Conservation (phyloP, 1,140 invertebrate species). For the Antheraea pernyi region DNA sequence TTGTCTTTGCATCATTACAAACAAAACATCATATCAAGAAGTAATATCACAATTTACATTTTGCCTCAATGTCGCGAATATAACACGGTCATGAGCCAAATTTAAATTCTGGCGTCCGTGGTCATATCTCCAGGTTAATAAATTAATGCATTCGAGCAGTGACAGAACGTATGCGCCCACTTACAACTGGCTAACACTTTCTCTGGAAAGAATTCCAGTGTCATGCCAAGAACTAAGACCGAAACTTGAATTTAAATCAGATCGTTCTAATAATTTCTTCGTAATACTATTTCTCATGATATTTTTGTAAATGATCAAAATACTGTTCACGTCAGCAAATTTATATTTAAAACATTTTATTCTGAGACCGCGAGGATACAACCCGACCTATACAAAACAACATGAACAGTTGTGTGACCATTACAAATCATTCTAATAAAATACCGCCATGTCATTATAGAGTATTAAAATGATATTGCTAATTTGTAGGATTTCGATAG, state of each 20-base stretch:
- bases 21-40: neutral
- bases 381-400: neutral
- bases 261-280: constrained; percentile 1
- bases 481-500: neutral
- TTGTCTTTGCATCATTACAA: no score
- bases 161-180: constrained; percentile 17
- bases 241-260: neutral
- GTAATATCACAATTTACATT: neutral
- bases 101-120: constrained; percentile 45
- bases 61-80: neutral
- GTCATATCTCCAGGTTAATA: constrained; percentile 33
- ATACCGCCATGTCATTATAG: no score
- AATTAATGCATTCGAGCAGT: constrained; percentile 12
- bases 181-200: constrained; percentile 10
- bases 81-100: constrained; percentile 27
- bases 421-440: no score
- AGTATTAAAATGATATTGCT: neutral
- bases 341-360: neutral
- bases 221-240: constrained; percentile 15
- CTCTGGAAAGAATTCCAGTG: constrained; percentile 17
- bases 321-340: neutral
- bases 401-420: neutral
- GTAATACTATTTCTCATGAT: neutral
- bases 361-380: neutral
- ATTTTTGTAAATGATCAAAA: neutral